Percentiles rank a stretch among this genome's conserved stretches.
Conservation (phyloP, 2,888 invertebrate genomes). For the Eupeodes latifasciatus region DNA sequence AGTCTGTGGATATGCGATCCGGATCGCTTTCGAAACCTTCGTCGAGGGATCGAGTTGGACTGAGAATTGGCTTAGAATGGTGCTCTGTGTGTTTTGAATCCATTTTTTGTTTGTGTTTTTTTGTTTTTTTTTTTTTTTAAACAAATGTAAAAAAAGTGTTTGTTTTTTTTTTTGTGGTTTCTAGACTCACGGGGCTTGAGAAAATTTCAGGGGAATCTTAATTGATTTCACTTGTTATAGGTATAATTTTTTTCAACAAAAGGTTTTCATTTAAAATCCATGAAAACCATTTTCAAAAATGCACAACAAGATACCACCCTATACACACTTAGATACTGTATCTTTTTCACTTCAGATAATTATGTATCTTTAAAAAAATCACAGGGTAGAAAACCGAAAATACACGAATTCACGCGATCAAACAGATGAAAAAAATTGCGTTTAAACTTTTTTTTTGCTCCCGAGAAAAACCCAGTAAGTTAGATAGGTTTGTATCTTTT, state of each 20-base stretch:
- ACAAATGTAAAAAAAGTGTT: background rate
- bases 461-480: slow-evolving; percentile 45
- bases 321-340: slow-evolving; percentile 49
- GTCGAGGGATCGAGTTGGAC: slow-evolving; percentile 84
- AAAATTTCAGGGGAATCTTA: background rate
- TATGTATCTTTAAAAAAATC: slow-evolving; percentile 14
- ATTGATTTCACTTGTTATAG: slow-evolving; percentile 42
- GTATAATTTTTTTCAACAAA: background rate
- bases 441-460: background rate
- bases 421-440: background rate
- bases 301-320: slow-evolving; percentile 14
- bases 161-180: slow-evolving; percentile 9
- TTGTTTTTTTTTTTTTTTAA: background rate
- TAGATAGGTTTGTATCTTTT: slow-evolving; percentile 25
- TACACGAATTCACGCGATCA: slow-evolving; percentile 60
- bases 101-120: slow-evolving; percentile 57
- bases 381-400: slow-evolving; percentile 21
- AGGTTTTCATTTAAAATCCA: slow-evolving; percentile 30
- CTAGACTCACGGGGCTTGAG: slow-evolving; percentile 1
- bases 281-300: slow-evolving; percentile 51
- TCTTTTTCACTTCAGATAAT: slow-evolving; percentile 46
- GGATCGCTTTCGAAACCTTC: slow-evolving; percentile 85
- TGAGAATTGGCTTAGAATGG: slow-evolving; percentile 84
- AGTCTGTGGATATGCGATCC: slow-evolving; percentile 84
- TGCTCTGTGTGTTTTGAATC: slow-evolving; percentile 81